phyloP scores from a whole-genome alignment of 2,797 vertebrate species.

The Xenopus petersii region DNA sequence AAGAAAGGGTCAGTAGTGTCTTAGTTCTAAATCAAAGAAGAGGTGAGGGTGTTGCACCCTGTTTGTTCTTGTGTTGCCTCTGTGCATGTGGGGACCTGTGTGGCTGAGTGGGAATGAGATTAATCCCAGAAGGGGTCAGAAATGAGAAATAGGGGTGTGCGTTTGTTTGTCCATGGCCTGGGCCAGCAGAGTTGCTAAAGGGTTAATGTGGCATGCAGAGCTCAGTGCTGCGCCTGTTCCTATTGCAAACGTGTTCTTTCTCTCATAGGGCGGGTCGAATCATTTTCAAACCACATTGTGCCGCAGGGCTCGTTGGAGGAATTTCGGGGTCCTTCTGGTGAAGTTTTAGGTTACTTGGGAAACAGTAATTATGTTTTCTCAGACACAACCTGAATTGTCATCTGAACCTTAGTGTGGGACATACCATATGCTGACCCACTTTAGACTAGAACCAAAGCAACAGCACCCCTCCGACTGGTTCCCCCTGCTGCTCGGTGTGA shows the following conservation, averaged over 20 bases:
- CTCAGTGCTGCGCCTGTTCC: not conserved
- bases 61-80: constrained; percentile 11
- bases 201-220: not conserved
- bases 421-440: not conserved
- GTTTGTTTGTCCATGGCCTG: not conserved
- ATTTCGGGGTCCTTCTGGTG: not conserved
- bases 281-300: not conserved
- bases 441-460: no score
- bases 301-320: not conserved
- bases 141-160: not conserved
- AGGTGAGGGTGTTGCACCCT: constrained; percentile 20
- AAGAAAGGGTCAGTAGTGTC: constrained; percentile 18
- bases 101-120: constrained; percentile 21
- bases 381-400: not conserved
- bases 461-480: not conserved
- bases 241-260: not conserved
- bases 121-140: constrained; percentile 43
- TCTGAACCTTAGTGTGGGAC: not conserved
- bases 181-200: not conserved
- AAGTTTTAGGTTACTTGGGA: not conserved
- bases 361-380: not conserved
- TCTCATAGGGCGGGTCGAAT: not conserved
- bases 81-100: constrained; percentile 43
- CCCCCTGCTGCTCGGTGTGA: not conserved
- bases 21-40: constrained; percentile 22